Conservation (phyloP, 2,797 vertebrate genomes). For the Myotis daubentonii region DNA sequence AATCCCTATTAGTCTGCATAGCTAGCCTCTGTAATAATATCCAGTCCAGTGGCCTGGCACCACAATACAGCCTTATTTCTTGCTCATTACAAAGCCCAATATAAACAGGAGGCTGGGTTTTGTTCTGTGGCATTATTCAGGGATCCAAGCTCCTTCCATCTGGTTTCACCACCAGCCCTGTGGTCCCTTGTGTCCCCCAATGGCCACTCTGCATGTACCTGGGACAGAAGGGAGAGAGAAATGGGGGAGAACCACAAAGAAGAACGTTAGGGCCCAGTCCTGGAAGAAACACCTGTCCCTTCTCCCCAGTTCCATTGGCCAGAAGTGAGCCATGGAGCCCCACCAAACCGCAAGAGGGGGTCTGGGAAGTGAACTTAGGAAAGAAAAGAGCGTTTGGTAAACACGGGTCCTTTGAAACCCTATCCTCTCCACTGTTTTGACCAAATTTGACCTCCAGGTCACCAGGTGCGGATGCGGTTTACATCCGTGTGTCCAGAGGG, state of each 20-base stretch:
- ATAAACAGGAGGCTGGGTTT: background rate
- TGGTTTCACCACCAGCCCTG: too few relatives aligned
- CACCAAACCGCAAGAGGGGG: background rate
- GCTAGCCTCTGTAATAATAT: background rate
- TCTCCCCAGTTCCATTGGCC: background rate
- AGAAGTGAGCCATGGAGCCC: background rate
- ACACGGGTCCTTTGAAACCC: slow-evolving; percentile 35
- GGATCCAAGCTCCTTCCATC: background rate
- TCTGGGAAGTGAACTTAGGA: background rate
- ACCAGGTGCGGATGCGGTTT: background rate
- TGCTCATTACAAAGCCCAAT: background rate
- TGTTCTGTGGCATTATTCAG: background rate
- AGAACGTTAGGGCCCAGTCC: background rate
- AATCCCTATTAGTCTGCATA: background rate
- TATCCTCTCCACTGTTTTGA: background rate
- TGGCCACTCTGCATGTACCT: background rate
- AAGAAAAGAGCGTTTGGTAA: slow-evolving; percentile 31
- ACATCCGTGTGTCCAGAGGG: background rate
- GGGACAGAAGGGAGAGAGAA: background rate
- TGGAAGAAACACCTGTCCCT: background rate
- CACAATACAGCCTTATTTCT: background rate
- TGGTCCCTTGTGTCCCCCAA: background rate
- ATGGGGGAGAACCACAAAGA: background rate
- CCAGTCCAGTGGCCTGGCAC: background rate
- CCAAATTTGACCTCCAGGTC: background rate